Percentiles rank a stretch among this genome's conserved stretches.
These are phyloP conservation scores for Mylabris sibirica DNA, from an alignment of 2,888 invertebrate genomes.

Conservation along the genomic window DNA sequence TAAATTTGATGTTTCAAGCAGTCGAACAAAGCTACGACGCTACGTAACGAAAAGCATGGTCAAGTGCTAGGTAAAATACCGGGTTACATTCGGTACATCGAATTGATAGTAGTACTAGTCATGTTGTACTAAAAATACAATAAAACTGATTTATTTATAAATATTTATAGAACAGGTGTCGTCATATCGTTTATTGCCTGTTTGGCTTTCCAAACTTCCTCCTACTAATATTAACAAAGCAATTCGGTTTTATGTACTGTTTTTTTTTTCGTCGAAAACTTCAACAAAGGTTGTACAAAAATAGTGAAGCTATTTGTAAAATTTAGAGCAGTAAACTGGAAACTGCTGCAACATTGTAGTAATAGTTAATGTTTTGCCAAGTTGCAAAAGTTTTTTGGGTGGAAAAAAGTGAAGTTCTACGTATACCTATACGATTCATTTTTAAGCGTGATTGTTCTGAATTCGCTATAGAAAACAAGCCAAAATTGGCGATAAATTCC, in stretches of 20 bases:
- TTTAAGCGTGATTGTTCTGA: too few relatives aligned
- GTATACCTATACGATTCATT: too few relatives aligned
- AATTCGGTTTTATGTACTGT: neutral
- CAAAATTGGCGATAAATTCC: neutral
- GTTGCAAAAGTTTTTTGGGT: too few relatives aligned
- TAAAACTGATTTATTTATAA: neutral
- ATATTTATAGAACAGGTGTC: conserved; percentile 8
- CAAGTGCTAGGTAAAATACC: too few relatives aligned
- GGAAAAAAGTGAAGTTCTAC: too few relatives aligned
- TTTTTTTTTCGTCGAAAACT: neutral
- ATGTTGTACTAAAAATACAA: neutral
- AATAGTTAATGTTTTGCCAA: neutral
- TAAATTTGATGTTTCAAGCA: too few relatives aligned
- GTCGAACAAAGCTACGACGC: too few relatives aligned
- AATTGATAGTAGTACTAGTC: neutral
- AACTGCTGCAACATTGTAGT: neutral
- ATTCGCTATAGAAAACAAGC: too few relatives aligned
- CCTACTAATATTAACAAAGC: conserved; percentile 5
- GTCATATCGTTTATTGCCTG: conserved; percentile 5
- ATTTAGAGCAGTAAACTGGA: neutral
- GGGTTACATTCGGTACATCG: too few relatives aligned
- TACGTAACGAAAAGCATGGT: too few relatives aligned
- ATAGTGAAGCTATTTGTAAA: neutral
- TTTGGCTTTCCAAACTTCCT: neutral
- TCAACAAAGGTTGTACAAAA: neutral